Conservation (phyloP, 2,797 vertebrate genomes). For the Rhynchotus rufescens region DNA sequence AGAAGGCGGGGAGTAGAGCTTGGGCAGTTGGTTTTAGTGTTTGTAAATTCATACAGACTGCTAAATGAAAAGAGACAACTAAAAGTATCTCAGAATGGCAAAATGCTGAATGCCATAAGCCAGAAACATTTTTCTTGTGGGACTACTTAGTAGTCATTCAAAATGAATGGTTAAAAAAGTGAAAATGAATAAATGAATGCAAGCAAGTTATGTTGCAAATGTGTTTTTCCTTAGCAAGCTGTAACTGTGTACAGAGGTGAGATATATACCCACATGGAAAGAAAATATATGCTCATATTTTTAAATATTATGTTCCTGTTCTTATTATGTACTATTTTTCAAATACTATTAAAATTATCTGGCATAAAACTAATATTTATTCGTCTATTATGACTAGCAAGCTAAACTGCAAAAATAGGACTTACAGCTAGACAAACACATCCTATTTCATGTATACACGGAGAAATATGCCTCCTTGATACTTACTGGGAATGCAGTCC, state of each 20-base stretch:
- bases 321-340: slow-evolving; percentile 77
- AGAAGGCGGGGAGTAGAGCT: background rate
- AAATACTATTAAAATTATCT: slow-evolving; percentile 63
- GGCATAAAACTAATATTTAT: slow-evolving; percentile 81
- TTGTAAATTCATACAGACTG: slow-evolving; percentile 11
- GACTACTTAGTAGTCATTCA: slow-evolving; percentile 40
- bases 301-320: slow-evolving; percentile 72
- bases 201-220: slow-evolving; percentile 39
- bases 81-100: slow-evolving; percentile 17
- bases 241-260: slow-evolving; percentile 46
- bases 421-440: slow-evolving; percentile 65
- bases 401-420: slow-evolving; percentile 52
- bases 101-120: slow-evolving; percentile 55
- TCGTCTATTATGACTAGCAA: slow-evolving; percentile 55
- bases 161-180: slow-evolving; percentile 54
- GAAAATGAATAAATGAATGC: slow-evolving; percentile 51
- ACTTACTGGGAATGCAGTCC: background rate
- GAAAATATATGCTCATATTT: slow-evolving; percentile 68
- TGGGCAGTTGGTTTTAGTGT: background rate
- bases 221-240: slow-evolving; percentile 54
- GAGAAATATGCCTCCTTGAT: slow-evolving; percentile 25
- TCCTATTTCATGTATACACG: slow-evolving; percentile 36
- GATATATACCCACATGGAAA: slow-evolving; percentile 63
- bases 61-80: slow-evolving; percentile 37
- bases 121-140: slow-evolving; percentile 44